phyloP scores from a whole-genome alignment of 2,113 vertebrate species.

The Tragelaphus strepsiceros region DNA sequence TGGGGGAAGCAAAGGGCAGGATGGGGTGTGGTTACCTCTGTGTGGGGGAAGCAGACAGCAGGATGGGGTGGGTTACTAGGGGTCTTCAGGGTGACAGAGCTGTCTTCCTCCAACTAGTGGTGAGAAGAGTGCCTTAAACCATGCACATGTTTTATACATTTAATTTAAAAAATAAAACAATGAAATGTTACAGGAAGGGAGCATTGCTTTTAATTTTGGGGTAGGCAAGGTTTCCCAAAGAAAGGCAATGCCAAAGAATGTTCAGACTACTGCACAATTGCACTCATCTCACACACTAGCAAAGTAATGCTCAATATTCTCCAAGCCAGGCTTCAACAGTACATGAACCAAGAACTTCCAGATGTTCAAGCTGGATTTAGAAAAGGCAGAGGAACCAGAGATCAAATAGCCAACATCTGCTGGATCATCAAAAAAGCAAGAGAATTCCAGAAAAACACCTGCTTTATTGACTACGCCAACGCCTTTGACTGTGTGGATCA shows the following conservation, averaged over 20 bases:
- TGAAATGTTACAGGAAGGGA: background rate
- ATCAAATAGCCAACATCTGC: background rate
- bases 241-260: background rate
- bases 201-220: background rate
- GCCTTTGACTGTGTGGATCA: background rate
- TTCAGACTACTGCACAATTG: background rate
- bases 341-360: background rate
- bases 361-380: background rate
- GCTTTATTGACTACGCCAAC: background rate
- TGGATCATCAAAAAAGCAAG: background rate
- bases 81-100: background rate
- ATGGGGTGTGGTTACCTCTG: background rate
- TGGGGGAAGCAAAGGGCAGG: background rate
- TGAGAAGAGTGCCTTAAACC: too few relatives aligned
- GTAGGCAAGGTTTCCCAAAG: background rate
- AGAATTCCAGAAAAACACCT: background rate
- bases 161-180: background rate
- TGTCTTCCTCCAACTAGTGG: too few relatives aligned
- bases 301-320: background rate
- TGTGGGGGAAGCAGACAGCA: too few relatives aligned
- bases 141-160: background rate
- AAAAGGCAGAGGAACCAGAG: background rate
- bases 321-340: background rate
- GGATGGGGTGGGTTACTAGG: accelerated
- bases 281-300: background rate